A percentile compares a stretch with the other conserved stretches of the same genome.
Evolutionary conservation across 2,797 vertebrate genomes (phyloP).

Genomic region (Steatocranus sp.): DNA sequence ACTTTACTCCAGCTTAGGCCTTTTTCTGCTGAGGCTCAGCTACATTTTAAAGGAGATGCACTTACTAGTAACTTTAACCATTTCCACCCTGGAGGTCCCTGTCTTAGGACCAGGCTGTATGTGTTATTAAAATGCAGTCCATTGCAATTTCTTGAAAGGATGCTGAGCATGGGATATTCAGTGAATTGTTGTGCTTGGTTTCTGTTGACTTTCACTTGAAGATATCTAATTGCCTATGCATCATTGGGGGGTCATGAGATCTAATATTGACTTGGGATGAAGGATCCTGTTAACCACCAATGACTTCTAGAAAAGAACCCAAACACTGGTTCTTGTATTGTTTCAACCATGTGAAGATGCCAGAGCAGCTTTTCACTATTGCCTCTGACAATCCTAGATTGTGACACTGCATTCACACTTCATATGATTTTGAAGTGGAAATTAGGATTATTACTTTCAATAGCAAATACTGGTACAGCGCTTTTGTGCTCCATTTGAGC

Average conservation of each 20-base stretch:
- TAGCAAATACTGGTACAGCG: not conserved
- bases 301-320: not conserved
- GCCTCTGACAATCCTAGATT: not conserved
- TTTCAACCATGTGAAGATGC: not conserved
- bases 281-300: not conserved
- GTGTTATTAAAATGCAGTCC: not conserved
- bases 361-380: not conserved
- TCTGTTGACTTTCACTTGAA: not conserved
- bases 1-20: not conserved
- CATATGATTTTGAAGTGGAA: not conserved
- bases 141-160: not conserved
- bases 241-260: not conserved
- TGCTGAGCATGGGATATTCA: not conserved
- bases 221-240: not conserved
- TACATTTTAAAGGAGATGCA: not conserved
- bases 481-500: not conserved
- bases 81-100: not conserved
- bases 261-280: not conserved
- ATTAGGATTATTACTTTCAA: not conserved
- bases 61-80: not conserved
- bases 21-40: not conserved
- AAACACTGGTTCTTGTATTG: not conserved
- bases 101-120: not conserved
- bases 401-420: not conserved
- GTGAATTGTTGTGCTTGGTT: not conserved